Percentiles rank a stretch among this genome's conserved stretches.
phyloP scores from a whole-genome alignment of 2,797 vertebrate species.

The Brotula barbata region DNA sequence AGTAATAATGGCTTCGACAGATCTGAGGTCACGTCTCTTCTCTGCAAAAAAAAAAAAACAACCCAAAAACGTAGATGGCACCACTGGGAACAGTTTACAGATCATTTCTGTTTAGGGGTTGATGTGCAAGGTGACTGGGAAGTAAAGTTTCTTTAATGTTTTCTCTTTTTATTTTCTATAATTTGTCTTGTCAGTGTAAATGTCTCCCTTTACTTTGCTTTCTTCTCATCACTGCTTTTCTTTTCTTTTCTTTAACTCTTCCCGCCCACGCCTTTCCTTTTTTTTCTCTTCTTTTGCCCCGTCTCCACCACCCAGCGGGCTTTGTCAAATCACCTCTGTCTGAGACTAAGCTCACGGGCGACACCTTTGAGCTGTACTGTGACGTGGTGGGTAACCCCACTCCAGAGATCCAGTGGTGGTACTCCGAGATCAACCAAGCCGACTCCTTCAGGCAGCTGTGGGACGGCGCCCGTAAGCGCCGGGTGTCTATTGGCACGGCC shows the following conservation, averaged over 20 bases:
- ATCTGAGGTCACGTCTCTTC: constrained; percentile 28
- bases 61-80: constrained; percentile 4
- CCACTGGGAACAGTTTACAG: background rate
- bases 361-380: constrained; percentile 97
- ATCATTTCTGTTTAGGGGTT: constrained; percentile 6
- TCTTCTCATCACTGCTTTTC: constrained; percentile 22
- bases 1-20: constrained; percentile 32
- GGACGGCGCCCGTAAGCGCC: constrained; percentile 89
- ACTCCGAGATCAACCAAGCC: constrained; percentile 92
- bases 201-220: constrained; percentile 14
- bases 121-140: constrained; percentile 2
- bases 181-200: constrained; percentile 41
- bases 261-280: constrained; percentile 19
- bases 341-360: constrained; percentile 95
- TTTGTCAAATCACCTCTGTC: constrained; percentile 97
- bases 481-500: constrained; percentile 91
- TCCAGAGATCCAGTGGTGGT: constrained; percentile 99
- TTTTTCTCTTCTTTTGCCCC: constrained; percentile 16
- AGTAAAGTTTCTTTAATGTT: background rate
- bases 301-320: constrained; percentile 82
- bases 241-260: constrained; percentile 26
- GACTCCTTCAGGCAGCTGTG: constrained; percentile 97
- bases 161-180: constrained; percentile 8
- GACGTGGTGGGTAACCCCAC: constrained; percentile 94
- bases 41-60: too few species aligned